phyloP scores from a whole-genome alignment of 2,113 vertebrate genomes.

The Myrmecobius fasciatus region DNA sequence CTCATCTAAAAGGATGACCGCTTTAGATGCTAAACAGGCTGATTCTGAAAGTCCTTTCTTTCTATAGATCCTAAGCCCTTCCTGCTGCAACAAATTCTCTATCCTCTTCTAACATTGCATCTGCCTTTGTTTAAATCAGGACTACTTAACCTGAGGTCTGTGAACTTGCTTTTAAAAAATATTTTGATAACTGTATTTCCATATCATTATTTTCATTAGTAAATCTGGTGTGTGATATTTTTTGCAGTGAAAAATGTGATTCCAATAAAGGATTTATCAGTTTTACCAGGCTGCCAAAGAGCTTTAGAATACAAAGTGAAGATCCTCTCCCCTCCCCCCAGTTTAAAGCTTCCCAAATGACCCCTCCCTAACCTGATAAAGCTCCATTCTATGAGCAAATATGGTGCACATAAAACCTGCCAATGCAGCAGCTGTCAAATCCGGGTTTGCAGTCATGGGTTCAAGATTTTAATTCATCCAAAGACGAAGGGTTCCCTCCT shows the following conservation, averaged over 20 bases:
- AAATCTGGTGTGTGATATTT: background rate
- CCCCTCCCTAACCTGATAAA: background rate
- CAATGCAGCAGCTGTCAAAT: background rate
- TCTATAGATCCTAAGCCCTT: background rate
- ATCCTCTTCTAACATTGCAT: background rate
- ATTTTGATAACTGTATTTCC: background rate
- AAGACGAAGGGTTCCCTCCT: background rate
- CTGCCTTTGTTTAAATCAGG: background rate
- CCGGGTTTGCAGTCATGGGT: background rate
- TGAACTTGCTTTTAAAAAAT: background rate
- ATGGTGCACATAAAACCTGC: background rate
- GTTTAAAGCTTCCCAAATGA: background rate
- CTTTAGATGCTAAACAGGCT: background rate
- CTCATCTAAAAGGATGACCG: background rate
- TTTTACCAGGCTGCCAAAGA: background rate
- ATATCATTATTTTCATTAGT: background rate
- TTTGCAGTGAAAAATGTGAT: background rate
- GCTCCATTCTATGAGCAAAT: background rate
- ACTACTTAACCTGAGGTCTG: background rate
- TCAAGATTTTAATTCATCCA: constrained; percentile 5
- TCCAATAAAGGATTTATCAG: background rate
- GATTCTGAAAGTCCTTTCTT: background rate
- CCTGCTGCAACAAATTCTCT: background rate
- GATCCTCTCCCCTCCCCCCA: background rate
- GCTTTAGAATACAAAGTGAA: background rate